These are phyloP conservation scores for Sarcophaga peregrina DNA, from an alignment of 1,140 invertebrate species.

Conservation along the genomic window DNA sequence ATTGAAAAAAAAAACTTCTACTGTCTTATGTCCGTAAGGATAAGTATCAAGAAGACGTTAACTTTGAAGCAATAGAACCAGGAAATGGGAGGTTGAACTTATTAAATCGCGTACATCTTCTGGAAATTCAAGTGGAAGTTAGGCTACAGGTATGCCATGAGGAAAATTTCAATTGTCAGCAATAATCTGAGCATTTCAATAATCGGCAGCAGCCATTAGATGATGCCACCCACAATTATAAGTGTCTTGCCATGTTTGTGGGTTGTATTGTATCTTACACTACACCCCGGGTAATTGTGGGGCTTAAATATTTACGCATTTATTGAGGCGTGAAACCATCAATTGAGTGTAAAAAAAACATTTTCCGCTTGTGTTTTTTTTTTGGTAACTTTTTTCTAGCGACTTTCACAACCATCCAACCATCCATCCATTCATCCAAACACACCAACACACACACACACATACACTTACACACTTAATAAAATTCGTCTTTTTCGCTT, in stretches of 20 bases:
- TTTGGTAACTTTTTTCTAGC: neutral
- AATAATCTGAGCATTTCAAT: too few species aligned
- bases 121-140: too few species aligned
- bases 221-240: neutral
- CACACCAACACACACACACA: too few species aligned
- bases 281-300: neutral
- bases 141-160: too few species aligned
- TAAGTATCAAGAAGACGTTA: neutral
- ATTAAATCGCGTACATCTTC: neutral
- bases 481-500: conserved; percentile 43
- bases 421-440: neutral
- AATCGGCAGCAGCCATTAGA: neutral
- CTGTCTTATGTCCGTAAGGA: neutral
- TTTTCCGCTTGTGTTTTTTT: conserved; percentile 17
- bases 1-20: too few species aligned
- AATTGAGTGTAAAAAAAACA: conserved; percentile 61
- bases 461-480: conserved; percentile 11
- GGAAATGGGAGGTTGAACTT: neutral
- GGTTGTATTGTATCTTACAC: neutral
- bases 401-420: neutral
- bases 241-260: too few species aligned
- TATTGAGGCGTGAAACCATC: conserved; percentile 61
- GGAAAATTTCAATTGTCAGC: too few species aligned
- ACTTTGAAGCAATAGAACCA: neutral
- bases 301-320: conserved; percentile 42